phyloP scores from a whole-genome alignment of 2,888 invertebrate genomes.

The Calameuta filiformis region DNA sequence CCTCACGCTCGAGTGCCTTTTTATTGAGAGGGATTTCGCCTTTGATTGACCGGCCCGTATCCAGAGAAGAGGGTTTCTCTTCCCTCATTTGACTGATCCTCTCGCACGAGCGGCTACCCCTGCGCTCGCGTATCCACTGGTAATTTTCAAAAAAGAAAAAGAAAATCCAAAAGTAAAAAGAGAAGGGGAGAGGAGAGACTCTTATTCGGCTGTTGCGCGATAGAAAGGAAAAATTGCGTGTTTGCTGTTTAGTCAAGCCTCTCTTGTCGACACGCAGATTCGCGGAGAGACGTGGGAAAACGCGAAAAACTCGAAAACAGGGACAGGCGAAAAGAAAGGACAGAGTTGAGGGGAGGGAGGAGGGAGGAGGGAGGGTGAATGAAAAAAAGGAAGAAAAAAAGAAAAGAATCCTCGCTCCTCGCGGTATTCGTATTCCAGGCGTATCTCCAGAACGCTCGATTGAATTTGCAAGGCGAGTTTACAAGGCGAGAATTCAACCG shows the following conservation, averaged over 20 bases:
- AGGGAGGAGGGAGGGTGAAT: no score
- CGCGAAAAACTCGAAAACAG: no score
- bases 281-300: no score
- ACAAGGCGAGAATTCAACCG: slow-evolving; percentile 22
- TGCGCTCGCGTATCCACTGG: no score
- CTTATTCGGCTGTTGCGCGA: no score
- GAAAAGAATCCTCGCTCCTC: slow-evolving; percentile 5
- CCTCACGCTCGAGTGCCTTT: slow-evolving; percentile 17
- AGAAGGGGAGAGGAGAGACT: neutral
- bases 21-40: slow-evolving; percentile 42
- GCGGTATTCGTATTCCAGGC: slow-evolving; percentile 50
- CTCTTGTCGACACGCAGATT: no score
- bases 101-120: slow-evolving; percentile 41
- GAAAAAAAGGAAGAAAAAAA: neutral
- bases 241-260: no score
- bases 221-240: no score
- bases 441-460: slow-evolving; percentile 50
- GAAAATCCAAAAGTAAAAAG: neutral
- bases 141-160: no score
- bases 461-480: slow-evolving; percentile 52
- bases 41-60: slow-evolving; percentile 46
- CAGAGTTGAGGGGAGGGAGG: neutral
- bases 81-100: slow-evolving; percentile 51
- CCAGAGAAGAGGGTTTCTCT: no score
- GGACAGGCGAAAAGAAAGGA: no score